Evolutionary conservation across 2,113 vertebrate genomes (phyloP), one percentile per base, ranked within the genome.

Genomic region (Ondatra zibethicus): DNA sequence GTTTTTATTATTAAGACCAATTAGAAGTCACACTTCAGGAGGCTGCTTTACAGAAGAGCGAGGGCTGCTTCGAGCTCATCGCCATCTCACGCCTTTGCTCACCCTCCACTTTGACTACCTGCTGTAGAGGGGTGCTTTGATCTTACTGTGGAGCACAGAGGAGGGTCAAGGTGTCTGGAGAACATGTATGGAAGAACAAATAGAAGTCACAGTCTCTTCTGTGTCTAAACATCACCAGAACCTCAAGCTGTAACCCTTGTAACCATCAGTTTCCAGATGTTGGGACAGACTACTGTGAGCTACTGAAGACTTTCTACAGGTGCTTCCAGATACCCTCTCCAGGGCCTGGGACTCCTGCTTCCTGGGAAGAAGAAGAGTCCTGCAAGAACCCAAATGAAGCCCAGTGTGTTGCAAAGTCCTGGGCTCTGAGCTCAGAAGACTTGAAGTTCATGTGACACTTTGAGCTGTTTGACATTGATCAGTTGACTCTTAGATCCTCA

Each of bases 11-110:
- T 58, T 58, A 58, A 58, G 58, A 7, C 19, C 58, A 58, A 7
- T 58, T 58, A 21, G 58, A 58, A 58, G 21, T 58, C 58, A 7
- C 58, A 58, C 58, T 23, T 2, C 58, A 58, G 70, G 42, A 66
- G 61, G 55, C 33, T 25, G 7, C 1, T 4, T 17, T 2, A 9
- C 0, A 6, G 89, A 68, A 81, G 65, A 31, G 4, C 3, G 45
- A 81, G 39, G 25, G 85, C 45, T 63, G 23, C 36, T 68, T 47
- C 3, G 1, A 33, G 42, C 42, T 82, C 42, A 21, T 27, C 25
- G 10, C 1, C 27, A 4, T 5, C 39, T 31, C 39, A 39, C 9
- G 3, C 13, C 25, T 13, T 66, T 33, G 19, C 8, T 31, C 27
- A 17, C 68, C 87, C 84, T 72, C 73, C 3, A 55, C 52, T 45